A percentile compares a stretch with the other conserved stretches of the same genome.
These are phyloP conservation scores for Harpegnathos saltator DNA, from an alignment of 1,140 invertebrate species.

Conservation along the genomic window DNA sequence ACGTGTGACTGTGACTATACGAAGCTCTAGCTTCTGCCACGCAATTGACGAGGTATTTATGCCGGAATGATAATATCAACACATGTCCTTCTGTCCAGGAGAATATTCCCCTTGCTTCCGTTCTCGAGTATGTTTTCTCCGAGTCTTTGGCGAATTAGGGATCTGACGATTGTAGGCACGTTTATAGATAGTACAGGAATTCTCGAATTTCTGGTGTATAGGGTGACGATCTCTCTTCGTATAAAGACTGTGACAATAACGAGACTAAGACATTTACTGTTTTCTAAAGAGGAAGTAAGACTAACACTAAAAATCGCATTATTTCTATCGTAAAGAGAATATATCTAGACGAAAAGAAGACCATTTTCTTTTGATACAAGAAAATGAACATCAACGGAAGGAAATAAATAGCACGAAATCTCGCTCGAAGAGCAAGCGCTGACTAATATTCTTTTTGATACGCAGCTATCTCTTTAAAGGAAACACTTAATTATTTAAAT, in stretches of 20 bases:
- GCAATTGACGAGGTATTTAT: constrained; percentile 86
- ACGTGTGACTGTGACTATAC: constrained; percentile 85
- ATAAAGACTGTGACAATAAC: too few relatives aligned
- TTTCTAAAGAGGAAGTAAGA: not conserved
- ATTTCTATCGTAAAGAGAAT: not conserved
- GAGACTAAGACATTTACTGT: not conserved
- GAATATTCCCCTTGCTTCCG: constrained; percentile 24
- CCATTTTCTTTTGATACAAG: not conserved
- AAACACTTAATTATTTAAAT: constrained; percentile 25
- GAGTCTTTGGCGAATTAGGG: not conserved
- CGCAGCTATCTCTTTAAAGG: not conserved
- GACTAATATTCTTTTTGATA: not conserved
- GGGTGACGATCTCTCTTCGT: not conserved
- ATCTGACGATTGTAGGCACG: not conserved
- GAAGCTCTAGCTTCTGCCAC: constrained; percentile 86
- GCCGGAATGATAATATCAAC: constrained; percentile 85
- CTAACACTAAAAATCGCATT: not conserved
- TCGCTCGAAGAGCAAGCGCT: not conserved
- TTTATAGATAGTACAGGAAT: constrained; percentile 4
- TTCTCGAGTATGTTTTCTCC: not conserved
- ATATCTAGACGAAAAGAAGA: not conserved
- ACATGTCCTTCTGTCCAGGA: constrained; percentile 80
- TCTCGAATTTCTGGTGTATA: not conserved
- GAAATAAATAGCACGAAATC: not conserved
- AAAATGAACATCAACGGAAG: not conserved